Conservation (phyloP, 2,113 vertebrate genomes). For the Oreochromis aureus region DNA sequence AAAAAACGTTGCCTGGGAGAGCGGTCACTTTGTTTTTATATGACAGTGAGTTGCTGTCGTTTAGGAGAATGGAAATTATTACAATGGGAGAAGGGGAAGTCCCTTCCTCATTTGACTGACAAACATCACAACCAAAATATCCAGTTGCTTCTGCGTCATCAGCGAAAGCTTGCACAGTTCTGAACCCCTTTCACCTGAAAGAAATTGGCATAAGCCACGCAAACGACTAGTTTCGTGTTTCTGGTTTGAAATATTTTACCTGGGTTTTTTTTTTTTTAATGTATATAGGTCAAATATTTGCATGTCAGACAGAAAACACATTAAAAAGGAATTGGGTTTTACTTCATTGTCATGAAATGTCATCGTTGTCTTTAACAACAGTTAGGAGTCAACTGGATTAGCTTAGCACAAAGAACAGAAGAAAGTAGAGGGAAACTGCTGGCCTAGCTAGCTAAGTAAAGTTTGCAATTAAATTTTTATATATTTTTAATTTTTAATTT, state of each 20-base stretch:
- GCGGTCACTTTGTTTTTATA: not conserved
- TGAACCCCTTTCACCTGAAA: not conserved
- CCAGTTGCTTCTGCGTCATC: slow-evolving; percentile 5
- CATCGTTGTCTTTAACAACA: not conserved
- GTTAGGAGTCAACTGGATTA: not conserved
- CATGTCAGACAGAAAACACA: not conserved
- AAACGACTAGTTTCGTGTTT: not conserved
- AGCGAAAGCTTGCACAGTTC: not conserved
- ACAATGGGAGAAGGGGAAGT: not conserved
- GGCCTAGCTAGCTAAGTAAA: not conserved
- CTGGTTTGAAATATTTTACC: not conserved
- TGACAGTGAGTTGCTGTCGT: not conserved
- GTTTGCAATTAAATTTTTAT: not conserved
- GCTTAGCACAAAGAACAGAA: not conserved
- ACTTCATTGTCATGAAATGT: not conserved
- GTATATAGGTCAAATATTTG: not conserved
- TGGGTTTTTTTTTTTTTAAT: accelerated
- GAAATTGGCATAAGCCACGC: not conserved
- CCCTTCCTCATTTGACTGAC: slow-evolving; percentile 18
- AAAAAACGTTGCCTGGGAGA: not conserved
- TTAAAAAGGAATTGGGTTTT: not conserved
- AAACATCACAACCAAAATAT: slow-evolving; percentile 5
- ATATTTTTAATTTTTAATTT: not conserved
- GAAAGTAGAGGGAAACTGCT: not conserved
- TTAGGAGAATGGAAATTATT: not conserved